These are phyloP conservation scores for Vanacampus margaritifer DNA, from an alignment of 2,113 vertebrate species.

Conservation along the genomic window DNA sequence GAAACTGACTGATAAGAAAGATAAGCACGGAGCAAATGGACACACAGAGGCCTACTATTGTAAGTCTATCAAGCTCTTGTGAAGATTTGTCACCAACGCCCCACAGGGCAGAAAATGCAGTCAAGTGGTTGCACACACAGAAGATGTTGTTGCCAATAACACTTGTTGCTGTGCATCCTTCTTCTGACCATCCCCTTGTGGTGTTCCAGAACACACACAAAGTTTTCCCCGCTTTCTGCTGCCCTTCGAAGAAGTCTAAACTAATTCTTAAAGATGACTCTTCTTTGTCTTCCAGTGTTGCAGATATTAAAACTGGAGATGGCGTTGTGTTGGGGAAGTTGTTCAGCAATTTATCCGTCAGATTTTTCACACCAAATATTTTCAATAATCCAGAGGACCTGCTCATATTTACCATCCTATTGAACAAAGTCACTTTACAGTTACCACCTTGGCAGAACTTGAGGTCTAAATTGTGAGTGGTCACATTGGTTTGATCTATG, in stretches of 20 bases:
- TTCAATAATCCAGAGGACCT: slow-evolving; percentile 35
- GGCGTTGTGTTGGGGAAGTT: accelerated
- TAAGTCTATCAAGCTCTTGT: slow-evolving; percentile 63
- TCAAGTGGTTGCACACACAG: slow-evolving; percentile 85
- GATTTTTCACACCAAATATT: slow-evolving; percentile 71
- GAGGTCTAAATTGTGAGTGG: slow-evolving; percentile 49
- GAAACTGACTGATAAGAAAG: slow-evolving; percentile 80
- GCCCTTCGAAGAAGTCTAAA: slow-evolving; percentile 65
- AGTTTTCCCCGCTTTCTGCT: accelerated
- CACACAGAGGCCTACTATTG: slow-evolving; percentile 76
- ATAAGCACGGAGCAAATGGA: slow-evolving; percentile 80
- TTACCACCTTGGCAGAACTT: slow-evolving; percentile 26
- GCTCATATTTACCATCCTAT: slow-evolving; percentile 38
- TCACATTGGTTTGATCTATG: background rate
- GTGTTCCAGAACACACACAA: slow-evolving; percentile 86
- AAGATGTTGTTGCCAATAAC: background rate
- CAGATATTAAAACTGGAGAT: slow-evolving; percentile 70
- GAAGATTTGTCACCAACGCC: slow-evolving; percentile 44
- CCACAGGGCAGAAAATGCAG: slow-evolving; percentile 88
- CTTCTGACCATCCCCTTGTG: background rate
- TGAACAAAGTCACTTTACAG: slow-evolving; percentile 46
- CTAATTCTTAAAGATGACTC: slow-evolving; percentile 38
- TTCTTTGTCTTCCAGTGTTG: slow-evolving; percentile 46
- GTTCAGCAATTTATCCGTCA: slow-evolving; percentile 68
- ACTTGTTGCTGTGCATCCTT: slow-evolving; percentile 37